Conservation (phyloP, 2,113 vertebrate species). For the Microtus ochrogaster region DNA sequence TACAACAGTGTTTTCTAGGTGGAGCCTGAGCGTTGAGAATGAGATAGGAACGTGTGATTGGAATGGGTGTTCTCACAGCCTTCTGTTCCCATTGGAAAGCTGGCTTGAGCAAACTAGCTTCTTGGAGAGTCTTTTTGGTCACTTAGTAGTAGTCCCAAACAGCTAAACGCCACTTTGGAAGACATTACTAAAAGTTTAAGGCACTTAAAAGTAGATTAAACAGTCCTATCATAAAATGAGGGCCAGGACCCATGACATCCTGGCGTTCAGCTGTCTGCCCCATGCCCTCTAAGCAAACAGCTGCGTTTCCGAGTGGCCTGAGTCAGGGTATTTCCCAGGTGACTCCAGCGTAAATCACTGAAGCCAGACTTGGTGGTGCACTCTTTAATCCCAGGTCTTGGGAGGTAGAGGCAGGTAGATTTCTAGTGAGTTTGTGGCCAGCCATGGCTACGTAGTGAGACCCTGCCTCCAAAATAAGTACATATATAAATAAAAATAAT, state of each 20-base stretch:
- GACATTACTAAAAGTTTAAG: neutral
- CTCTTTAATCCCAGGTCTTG: neutral
- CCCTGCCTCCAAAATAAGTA: neutral
- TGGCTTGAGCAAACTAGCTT: neutral
- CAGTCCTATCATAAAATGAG: neutral
- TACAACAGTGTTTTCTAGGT: neutral
- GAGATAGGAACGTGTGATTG: neutral
- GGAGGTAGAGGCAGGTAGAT: too few species aligned
- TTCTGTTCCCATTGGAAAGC: neutral
- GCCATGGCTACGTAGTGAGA: neutral
- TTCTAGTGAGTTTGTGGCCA: neutral
- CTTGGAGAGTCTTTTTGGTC: neutral
- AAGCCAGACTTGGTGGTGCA: neutral
- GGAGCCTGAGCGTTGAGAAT: neutral
- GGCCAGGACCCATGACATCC: neutral
- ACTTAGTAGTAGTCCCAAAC: neutral
- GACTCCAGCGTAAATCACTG: neutral
- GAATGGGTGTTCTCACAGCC: neutral
- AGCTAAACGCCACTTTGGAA: conserved; percentile 1
- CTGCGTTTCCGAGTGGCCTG: neutral
- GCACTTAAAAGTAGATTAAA: neutral
- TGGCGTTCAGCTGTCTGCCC: neutral
- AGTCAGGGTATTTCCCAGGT: neutral
- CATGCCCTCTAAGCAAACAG: neutral
- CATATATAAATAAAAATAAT: neutral